A percentile compares a stretch with the other conserved stretches of the same genome.
phyloP scores from a whole-genome alignment of 2,797 vertebrate species.

The Brotula barbata region DNA sequence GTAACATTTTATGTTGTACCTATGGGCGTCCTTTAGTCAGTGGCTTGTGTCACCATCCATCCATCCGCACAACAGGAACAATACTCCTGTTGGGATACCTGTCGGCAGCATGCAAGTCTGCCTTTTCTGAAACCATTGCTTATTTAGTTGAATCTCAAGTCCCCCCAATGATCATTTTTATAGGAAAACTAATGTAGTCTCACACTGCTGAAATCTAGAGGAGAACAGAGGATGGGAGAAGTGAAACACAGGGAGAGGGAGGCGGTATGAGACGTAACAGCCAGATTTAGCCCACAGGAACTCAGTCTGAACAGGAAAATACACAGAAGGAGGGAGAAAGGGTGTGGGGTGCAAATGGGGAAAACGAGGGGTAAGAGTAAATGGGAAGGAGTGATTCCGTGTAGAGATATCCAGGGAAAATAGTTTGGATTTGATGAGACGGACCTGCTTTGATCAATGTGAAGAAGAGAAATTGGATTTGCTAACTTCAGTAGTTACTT shows the following conservation, averaged over 20 bases:
- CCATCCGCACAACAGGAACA: neutral
- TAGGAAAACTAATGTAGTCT: constrained; percentile 39
- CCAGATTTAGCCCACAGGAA: constrained; percentile 57
- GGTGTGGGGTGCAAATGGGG: constrained; percentile 16
- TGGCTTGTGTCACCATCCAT: constrained; percentile 11
- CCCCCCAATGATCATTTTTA: constrained; percentile 36
- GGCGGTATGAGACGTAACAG: constrained; percentile 62
- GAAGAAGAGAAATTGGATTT: constrained; percentile 7
- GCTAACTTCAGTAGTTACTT: neutral
- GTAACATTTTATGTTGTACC: no score
- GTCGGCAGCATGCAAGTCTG: neutral
- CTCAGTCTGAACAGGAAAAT: constrained; percentile 57
- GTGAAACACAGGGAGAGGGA: constrained; percentile 56
- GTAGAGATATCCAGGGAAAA: neutral
- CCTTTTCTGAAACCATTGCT: constrained; percentile 3
- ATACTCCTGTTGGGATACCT: neutral
- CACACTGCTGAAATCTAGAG: constrained; percentile 25
- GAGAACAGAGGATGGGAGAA: constrained; percentile 43
- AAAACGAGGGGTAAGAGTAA: constrained; percentile 9
- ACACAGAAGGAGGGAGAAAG: constrained; percentile 7
- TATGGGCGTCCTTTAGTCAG: no score
- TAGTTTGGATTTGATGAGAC: constrained; percentile 9
- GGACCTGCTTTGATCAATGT: constrained; percentile 12
- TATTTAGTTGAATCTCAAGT: constrained; percentile 1
- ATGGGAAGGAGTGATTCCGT: neutral